Evolutionary conservation across 2,797 vertebrate species (phyloP).

Genomic region (Neoniphon sammara): DNA sequence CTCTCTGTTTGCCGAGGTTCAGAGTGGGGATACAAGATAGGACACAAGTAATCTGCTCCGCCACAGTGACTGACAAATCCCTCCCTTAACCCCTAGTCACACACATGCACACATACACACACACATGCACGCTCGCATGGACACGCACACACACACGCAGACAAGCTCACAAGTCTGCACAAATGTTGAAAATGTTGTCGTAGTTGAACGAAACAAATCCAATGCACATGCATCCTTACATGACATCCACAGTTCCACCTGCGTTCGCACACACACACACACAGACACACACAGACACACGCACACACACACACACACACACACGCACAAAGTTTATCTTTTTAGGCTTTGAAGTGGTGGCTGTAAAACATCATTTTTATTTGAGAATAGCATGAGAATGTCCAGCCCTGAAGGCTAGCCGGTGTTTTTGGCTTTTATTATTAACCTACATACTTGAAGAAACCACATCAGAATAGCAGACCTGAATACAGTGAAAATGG

Average conservation of each 20-base stretch:
- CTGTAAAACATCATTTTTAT: constrained; percentile 5
- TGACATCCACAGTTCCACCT: background rate
- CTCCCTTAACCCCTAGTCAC: background rate
- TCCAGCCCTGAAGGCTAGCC: background rate
- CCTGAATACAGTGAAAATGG: background rate
- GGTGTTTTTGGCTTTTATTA: constrained; percentile 5
- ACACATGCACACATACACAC: background rate
- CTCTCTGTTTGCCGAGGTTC: constrained; percentile 65
- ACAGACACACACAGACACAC: background rate
- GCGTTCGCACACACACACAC: background rate
- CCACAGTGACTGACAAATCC: constrained; percentile 53
- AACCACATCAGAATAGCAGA: constrained; percentile 3
- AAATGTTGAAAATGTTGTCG: background rate
- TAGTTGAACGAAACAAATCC: background rate
- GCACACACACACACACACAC: background rate
- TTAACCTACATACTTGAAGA: background rate
- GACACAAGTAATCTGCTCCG: constrained; percentile 54
- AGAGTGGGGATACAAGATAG: constrained; percentile 58
- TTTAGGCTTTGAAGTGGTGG: background rate
- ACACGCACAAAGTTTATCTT: background rate
- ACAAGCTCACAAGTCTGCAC: background rate
- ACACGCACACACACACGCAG: background rate
- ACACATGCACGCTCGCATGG: background rate
- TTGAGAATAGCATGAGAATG: background rate
- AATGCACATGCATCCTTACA: background rate